Evolutionary conservation across 2,888 invertebrate genomes (phyloP), one percentile per base, ranked within the genome.

Genomic region (Coelinius sp.): DNA sequence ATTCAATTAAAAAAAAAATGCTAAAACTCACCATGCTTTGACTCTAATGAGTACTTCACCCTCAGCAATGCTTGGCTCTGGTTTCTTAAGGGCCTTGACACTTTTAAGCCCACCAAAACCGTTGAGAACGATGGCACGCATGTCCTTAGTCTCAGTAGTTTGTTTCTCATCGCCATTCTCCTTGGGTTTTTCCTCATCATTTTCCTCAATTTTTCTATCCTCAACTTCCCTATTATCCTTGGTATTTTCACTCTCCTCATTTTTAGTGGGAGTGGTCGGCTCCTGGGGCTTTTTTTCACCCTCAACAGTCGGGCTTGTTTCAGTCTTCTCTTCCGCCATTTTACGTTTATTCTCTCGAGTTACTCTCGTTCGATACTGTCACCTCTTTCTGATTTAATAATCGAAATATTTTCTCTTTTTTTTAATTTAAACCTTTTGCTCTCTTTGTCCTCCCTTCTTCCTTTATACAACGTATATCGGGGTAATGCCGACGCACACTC

Each of bases 71-170:
- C 92, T 89, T 46, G 94, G 94, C 86, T 95, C 94, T 25, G 94
- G 93, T 85, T 94, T 94, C 88, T 93, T 94, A 83, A 93, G 90
- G 78, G 94, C 93, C 89, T 95, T 95, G 80, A 96, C 93, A 85
- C 94, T 93, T 88, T 95, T 95, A 75, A 95, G 90, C 52, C 95
- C 95, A 46, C 96, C 96, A 88, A 95, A 96, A 82, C 94, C 94
- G 78, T 93, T 94, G 80, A 96, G 91, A 76, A 95, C 93, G 81
- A 96, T 92, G 70, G 94, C 94, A 85, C 94, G 91, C 95, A 95
- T 95, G 89, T 95, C 94, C 88, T 94, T 94, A 78, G 93, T 92
- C 78, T 83, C 84, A 71, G 82, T 84, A 84, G 76, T 84, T 66
- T 78, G 73, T 78, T 85, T 86, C 76, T 85, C 85, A 56, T 86